phyloP scores from a whole-genome alignment of 2,113 vertebrate genomes.

The Alaudala cheleensis region DNA sequence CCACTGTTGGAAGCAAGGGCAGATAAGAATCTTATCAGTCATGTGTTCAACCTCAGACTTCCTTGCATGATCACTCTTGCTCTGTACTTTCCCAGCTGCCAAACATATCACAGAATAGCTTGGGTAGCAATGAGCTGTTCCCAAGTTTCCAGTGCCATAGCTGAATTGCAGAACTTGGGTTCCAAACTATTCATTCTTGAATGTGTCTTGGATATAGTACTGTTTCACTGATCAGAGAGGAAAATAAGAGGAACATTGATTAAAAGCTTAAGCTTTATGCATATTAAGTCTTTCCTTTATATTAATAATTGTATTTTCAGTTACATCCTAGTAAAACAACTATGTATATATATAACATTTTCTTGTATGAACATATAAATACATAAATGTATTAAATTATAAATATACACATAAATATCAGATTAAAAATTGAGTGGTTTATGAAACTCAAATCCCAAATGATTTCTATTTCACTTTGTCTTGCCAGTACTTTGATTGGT shows the following conservation, averaged over 20 bases:
- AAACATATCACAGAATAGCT: neutral
- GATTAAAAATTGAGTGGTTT: neutral
- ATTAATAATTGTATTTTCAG: neutral
- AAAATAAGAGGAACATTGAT: neutral
- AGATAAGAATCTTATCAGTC: constrained; percentile 14
- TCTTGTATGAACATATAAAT: neutral
- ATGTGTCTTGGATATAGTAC: neutral
- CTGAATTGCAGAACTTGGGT: neutral
- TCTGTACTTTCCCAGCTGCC: neutral
- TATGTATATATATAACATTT: neutral
- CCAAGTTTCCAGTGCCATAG: neutral
- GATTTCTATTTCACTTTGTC: neutral
- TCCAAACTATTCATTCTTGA: neutral
- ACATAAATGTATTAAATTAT: neutral
- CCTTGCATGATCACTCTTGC: neutral
- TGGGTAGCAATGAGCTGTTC: neutral
- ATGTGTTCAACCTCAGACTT: neutral
- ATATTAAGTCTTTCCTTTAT: neutral
- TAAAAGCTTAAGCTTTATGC: neutral
- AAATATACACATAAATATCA: neutral
- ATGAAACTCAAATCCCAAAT: neutral
- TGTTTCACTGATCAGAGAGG: neutral
- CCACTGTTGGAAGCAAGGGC: neutral
- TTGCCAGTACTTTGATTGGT: neutral
- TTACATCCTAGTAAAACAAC: neutral